Percentiles rank a stretch among this genome's conserved stretches.
phyloP scores from a whole-genome alignment of 2,888 invertebrate species.

The Drosophila subsilvestris region DNA sequence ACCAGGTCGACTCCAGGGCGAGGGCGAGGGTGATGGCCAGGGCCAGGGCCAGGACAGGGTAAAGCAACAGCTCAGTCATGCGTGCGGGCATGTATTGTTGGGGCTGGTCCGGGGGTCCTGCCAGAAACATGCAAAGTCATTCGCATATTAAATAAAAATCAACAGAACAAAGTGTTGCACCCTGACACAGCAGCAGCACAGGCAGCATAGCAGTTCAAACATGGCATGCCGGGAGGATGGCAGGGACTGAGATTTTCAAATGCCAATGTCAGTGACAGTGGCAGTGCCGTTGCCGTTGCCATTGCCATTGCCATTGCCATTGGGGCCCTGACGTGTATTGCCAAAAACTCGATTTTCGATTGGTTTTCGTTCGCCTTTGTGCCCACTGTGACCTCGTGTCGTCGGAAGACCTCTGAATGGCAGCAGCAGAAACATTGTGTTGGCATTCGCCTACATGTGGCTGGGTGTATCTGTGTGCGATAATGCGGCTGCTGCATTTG shows the following conservation, averaged over 20 bases:
- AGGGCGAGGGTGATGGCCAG: neutral
- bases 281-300: slow-evolving; percentile 37
- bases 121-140: slow-evolving; percentile 55
- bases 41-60: neutral
- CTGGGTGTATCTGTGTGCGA: slow-evolving; percentile 22
- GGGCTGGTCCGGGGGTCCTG: slow-evolving; percentile 18
- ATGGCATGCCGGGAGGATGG: slow-evolving; percentile 21
- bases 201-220: slow-evolving; percentile 2
- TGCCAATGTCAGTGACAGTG: slow-evolving; percentile 67
- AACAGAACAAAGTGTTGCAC: slow-evolving; percentile 57
- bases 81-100: slow-evolving; percentile 31
- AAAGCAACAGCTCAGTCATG: slow-evolving; percentile 43
- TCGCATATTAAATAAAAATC: slow-evolving; percentile 39
- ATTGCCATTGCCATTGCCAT: slow-evolving; percentile 53
- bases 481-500: slow-evolving; percentile 58
- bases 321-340: slow-evolving; percentile 41
- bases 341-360: slow-evolving; percentile 74
- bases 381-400: slow-evolving; percentile 28
- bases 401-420: slow-evolving; percentile 33
- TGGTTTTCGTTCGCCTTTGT: slow-evolving; percentile 48
- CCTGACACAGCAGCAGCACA: slow-evolving; percentile 32
- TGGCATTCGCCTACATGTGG: slow-evolving; percentile 11
- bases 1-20: slow-evolving; percentile 7
- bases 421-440: slow-evolving; percentile 39
- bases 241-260: slow-evolving; percentile 27